Evolutionary conservation across 2,113 vertebrate genomes (phyloP).

Genomic region (Tetraodon nigroviridis): DNA sequence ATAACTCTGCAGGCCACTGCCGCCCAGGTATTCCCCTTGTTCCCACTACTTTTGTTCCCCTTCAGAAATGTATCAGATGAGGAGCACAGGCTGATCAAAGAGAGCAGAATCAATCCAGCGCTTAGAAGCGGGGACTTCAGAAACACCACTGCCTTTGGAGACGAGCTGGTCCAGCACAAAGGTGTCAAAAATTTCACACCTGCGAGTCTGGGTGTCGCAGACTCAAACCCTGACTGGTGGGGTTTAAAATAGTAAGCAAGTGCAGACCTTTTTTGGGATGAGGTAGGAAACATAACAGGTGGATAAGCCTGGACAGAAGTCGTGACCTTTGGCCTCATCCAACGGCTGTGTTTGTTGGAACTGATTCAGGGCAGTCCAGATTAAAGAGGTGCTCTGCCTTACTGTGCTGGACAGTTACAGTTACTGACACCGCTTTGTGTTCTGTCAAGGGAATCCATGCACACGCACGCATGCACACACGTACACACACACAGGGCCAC

Average conservation of each 20-base stretch:
- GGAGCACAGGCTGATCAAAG: neutral
- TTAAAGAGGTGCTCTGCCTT: conserved; percentile 31
- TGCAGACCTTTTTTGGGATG: conserved; percentile 31
- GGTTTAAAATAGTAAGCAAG: conserved; percentile 49
- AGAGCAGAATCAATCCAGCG: no score
- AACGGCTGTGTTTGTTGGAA: conserved; percentile 42
- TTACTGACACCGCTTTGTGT: conserved; percentile 32
- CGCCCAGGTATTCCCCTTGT: conserved; percentile 14
- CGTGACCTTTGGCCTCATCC: conserved; percentile 47
- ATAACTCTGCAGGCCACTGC: no score
- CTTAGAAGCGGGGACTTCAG: conserved; percentile 12
- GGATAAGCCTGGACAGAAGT: conserved; percentile 34
- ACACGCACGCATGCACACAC: neutral
- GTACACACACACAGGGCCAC: neutral
- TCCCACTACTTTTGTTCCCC: conserved; percentile 22
- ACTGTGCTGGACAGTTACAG: conserved; percentile 22
- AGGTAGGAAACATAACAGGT: conserved; percentile 38
- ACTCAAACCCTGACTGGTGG: conserved; percentile 25
- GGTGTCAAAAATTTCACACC: conserved; percentile 33
- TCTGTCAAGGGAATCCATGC: conserved; percentile 6
- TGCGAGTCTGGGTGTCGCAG: neutral
- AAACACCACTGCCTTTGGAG: conserved; percentile 5
- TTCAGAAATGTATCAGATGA: conserved; percentile 33
- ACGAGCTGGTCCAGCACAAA: conserved; percentile 18
- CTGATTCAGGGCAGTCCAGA: conserved; percentile 36